Evolutionary conservation across 2,888 invertebrate species (phyloP), one percentile per base, ranked within the genome.

Genomic region (Pseudococcus viburni): DNA sequence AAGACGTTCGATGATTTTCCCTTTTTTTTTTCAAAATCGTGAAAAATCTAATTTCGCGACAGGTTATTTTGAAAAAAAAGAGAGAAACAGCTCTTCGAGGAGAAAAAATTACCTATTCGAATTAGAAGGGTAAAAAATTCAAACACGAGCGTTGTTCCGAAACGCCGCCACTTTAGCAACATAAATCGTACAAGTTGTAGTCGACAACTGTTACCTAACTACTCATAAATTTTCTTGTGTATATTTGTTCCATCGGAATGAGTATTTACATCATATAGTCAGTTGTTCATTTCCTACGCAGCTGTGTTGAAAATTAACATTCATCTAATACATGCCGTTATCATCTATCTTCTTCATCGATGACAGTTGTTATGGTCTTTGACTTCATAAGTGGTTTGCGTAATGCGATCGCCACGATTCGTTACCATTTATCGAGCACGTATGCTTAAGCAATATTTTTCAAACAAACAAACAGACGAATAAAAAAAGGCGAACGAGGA

Each of bases 251-350:
- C 77, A 77, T 77, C n/a, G 77, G n/a, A 77, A 77, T 42, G 77
- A 77, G 77, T 77, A 77, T 77, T 77, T 77, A 77, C 77, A 77
- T 77, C 42, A 77, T 77, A 77, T 42, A 77, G 39, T 77, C 77
- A 42, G 39, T 77, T 77, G 77, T 42, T 77, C 77, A 77, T 77
- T 77, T 77, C 77, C 77, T 77, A 39, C 33, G 39, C 77, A 77
- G 77, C 77, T 77, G 77, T 77, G 77, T 77, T 77, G 77, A 77
- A 42, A 77, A 77, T 77, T 77, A 77, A 77, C 77, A 77, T 77
- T 77, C 77, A 77, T 77, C 77, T 77, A 77, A 77, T 77, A 77
- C 77, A 17, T 42, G 77, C n/a, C 77, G 17, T 39, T 39, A 33
- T 77, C 77, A 77, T 77, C 39, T 77, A 77, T 77, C 77, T 77